Percentiles rank a stretch among this genome's conserved stretches.
Evolutionary conservation across 2,888 invertebrate species (phyloP).

Genomic region (Ormia ochracea): DNA sequence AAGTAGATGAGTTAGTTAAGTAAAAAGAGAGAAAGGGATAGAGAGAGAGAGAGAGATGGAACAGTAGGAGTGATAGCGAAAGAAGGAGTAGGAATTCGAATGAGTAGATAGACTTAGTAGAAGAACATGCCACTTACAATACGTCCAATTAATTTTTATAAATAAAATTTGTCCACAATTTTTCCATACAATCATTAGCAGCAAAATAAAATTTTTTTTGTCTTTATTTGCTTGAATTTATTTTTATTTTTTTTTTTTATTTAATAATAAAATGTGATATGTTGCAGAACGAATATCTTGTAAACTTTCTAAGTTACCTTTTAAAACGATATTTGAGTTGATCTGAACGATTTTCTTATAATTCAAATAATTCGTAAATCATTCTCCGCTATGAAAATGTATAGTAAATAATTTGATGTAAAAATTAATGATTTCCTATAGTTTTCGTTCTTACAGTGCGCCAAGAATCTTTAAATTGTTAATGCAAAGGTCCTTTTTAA

Average conservation of each 20-base stretch:
- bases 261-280: constrained; percentile 37
- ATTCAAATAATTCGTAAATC: too few relatives aligned
- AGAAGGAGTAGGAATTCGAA: neutral
- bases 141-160: constrained; percentile 61
- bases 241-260: constrained; percentile 1
- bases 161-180: constrained; percentile 24
- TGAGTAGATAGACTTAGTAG: neutral
- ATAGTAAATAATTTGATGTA: too few relatives aligned
- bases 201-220: neutral
- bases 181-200: constrained; percentile 21
- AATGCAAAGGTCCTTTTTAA: too few relatives aligned
- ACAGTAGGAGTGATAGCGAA: neutral
- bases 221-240: neutral
- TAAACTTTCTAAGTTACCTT: neutral
- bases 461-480: too few relatives aligned
- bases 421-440: too few relatives aligned
- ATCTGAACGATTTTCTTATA: too few relatives aligned
- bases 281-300: neutral
- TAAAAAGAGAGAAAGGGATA: too few relatives aligned
- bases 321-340: neutral
- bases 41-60: neutral
- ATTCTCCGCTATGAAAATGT: too few relatives aligned
- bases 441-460: too few relatives aligned
- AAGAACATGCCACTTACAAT: constrained; percentile 38
- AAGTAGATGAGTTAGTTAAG: neutral